Conservation (phyloP, 2,797 vertebrate genomes). For the Alauda arvensis region DNA sequence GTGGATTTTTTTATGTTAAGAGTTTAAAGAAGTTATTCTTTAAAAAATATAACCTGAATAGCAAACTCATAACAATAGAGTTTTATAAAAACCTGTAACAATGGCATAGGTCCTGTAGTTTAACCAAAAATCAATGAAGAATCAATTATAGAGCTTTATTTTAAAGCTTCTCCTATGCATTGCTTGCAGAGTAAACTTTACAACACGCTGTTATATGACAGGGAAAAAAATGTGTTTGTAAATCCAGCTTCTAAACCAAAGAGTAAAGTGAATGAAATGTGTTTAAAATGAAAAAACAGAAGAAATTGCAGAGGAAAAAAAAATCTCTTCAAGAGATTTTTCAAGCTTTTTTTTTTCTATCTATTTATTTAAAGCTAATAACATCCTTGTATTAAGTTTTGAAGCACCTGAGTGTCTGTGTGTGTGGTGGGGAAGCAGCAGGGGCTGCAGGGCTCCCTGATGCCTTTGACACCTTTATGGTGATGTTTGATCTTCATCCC, state of each 20-base stretch:
- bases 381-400: background rate
- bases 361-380: background rate
- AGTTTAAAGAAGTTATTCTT: background rate
- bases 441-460: background rate
- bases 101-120: background rate
- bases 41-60: background rate
- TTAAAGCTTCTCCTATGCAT: background rate
- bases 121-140: background rate
- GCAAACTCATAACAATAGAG: background rate
- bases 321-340: too few relatives aligned
- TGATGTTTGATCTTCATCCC: background rate
- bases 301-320: background rate
- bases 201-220: background rate
- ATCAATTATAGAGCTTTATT: background rate
- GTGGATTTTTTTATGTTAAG: background rate
- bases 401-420: fast-evolving
- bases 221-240: background rate
- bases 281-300: background rate
- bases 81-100: background rate
- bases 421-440: background rate
- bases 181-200: background rate
- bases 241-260: background rate
- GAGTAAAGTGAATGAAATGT: background rate
- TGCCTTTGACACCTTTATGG: fast-evolving
- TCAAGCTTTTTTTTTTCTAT: background rate